These are phyloP conservation scores for Timema cristinae DNA, from an alignment of 2,888 invertebrate genomes.

Conservation along the genomic window DNA sequence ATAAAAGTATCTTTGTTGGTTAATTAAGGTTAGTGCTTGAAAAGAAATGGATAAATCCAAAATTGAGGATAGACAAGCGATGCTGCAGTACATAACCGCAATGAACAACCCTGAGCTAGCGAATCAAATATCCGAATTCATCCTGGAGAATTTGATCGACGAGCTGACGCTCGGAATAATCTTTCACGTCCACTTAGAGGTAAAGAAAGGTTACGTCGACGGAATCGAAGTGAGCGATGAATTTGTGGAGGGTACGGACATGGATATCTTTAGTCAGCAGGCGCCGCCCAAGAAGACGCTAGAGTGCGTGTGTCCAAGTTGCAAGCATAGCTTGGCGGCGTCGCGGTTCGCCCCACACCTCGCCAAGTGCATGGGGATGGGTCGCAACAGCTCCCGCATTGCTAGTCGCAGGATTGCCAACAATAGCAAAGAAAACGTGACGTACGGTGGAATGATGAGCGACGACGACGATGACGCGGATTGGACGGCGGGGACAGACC, in stretches of 20 bases:
- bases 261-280: slow-evolving; percentile 83
- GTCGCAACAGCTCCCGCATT: slow-evolving; percentile 82
- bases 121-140: slow-evolving; percentile 50
- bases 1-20: no score
- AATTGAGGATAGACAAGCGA: no score
- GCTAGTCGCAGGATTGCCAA: slow-evolving; percentile 77
- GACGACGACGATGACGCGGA: slow-evolving; percentile 87
- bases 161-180: slow-evolving; percentile 71
- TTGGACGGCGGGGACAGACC: slow-evolving; percentile 62
- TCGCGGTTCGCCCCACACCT: slow-evolving; percentile 88
- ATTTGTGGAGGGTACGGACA: slow-evolving; percentile 66
- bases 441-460: slow-evolving; percentile 53
- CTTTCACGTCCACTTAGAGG: slow-evolving; percentile 69
- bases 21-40: no score
- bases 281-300: slow-evolving; percentile 68
- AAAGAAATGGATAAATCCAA: no score
- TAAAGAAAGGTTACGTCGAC: slow-evolving; percentile 67
- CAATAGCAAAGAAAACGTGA: slow-evolving; percentile 64
- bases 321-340: slow-evolving; percentile 73
- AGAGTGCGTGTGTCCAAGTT: slow-evolving; percentile 82
- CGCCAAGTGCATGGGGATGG: slow-evolving; percentile 95
- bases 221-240: slow-evolving; percentile 53
- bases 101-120: slow-evolving; percentile 57
- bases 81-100: slow-evolving; percentile 51
- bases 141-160: slow-evolving; percentile 65